Percentiles rank a stretch among this genome's conserved stretches.
Conservation (phyloP, 1,140 invertebrate species). For the Cepaea nemoralis region DNA sequence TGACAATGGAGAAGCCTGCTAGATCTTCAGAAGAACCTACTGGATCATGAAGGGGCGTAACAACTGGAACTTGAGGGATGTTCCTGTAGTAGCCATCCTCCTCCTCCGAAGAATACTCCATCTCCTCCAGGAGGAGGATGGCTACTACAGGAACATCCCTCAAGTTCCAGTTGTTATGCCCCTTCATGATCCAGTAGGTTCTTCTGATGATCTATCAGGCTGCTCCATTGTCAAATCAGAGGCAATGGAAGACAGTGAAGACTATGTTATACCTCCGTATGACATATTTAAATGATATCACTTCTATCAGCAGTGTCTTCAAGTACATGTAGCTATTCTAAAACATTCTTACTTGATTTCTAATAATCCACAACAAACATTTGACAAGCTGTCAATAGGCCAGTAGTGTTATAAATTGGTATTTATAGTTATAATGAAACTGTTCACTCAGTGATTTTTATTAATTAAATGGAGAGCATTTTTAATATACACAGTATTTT, state of each 20-base stretch:
- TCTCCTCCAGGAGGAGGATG: background rate
- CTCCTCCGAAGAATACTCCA: conserved; percentile 23
- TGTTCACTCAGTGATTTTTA: too few species aligned
- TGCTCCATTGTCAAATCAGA: conserved; percentile 45
- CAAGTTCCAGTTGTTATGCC: background rate
- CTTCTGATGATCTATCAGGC: background rate
- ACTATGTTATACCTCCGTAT: conserved; percentile 49
- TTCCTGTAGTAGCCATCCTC: background rate
- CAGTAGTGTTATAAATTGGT: too few species aligned
- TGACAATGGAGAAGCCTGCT: conserved; percentile 11
- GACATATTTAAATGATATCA: too few species aligned
- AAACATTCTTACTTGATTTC: too few species aligned
- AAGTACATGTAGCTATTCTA: too few species aligned
- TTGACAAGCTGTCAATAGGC: too few species aligned
- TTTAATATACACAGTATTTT: too few species aligned
- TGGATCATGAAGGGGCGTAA: background rate
- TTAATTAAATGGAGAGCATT: too few species aligned
- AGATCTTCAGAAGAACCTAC: conserved; percentile 19
- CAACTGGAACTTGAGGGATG: background rate
- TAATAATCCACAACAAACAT: too few species aligned
- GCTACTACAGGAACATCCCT: background rate
- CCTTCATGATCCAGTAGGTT: conserved; percentile 2
- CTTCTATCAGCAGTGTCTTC: too few species aligned
- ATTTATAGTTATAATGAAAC: too few species aligned
- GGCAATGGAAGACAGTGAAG: conserved; percentile 48